Conservation (phyloP, 2,888 invertebrate genomes). For the Campoplex capitator region DNA sequence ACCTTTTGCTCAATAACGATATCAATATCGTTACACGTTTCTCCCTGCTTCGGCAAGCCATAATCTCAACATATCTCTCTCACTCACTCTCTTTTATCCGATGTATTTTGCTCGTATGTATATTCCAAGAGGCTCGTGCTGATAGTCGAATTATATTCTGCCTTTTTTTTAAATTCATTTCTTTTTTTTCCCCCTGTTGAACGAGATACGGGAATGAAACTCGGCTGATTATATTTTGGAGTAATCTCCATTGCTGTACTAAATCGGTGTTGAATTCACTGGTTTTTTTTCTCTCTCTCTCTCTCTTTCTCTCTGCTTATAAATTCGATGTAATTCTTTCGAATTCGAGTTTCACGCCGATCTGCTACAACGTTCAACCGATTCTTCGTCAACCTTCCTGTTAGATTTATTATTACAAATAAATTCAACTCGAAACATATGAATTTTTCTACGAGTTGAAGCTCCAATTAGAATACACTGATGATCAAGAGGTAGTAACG, state of each 20-base stretch:
- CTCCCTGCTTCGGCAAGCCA: constrained; percentile 30
- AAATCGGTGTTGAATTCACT: too few species aligned
- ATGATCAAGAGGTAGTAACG: constrained; percentile 17
- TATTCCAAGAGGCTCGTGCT: constrained; percentile 23
- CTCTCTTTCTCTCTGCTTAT: not conserved
- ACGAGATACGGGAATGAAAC: constrained; percentile 8
- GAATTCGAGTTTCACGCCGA: not conserved
- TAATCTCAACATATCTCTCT: constrained; percentile 33
- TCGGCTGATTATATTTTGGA: not conserved
- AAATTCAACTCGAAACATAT: not conserved
- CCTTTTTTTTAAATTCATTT: not conserved
- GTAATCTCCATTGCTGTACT: not conserved
- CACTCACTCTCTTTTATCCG: not conserved
- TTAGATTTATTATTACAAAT: not conserved
- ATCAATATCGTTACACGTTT: constrained; percentile 69
- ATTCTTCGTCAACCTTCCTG: not conserved
- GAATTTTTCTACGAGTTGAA: not conserved
- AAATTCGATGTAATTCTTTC: not conserved
- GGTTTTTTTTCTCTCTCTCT: not conserved
- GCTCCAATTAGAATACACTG: constrained; percentile 9
- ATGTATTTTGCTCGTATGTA: constrained; percentile 10
- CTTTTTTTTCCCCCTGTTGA: too few species aligned
- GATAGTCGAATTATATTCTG: constrained; percentile 21
- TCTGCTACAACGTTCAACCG: not conserved
- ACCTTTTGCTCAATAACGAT: constrained; percentile 69